Percentiles rank a stretch among this genome's conserved stretches.
Conservation (phyloP, 2,797 vertebrate genomes). For the Erethizon dorsatum region DNA sequence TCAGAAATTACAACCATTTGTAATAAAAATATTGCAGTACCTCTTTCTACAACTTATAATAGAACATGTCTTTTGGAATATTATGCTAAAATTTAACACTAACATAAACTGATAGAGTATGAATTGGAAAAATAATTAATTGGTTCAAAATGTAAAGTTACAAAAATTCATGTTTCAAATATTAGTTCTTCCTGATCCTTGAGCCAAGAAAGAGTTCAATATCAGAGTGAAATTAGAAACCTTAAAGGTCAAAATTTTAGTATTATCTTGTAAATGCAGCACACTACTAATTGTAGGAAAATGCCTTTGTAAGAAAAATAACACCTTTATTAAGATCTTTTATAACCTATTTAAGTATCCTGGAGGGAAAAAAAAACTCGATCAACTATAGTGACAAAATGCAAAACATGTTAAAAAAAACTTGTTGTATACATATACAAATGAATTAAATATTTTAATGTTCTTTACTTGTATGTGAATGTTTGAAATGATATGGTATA, state of each 20-base stretch:
- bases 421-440: not conserved
- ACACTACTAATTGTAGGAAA: not conserved
- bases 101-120: not conserved
- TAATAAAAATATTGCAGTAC: not conserved
- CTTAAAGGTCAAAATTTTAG: not conserved
- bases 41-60: not conserved
- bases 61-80: not conserved
- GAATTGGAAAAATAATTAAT: not conserved
- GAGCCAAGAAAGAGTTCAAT: not conserved
- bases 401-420: not conserved
- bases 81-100: not conserved
- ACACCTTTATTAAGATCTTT: not conserved
- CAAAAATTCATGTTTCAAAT: not conserved
- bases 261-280: not conserved
- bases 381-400: not conserved
- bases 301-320: not conserved
- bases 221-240: not conserved
- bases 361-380: not conserved
- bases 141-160: not conserved
- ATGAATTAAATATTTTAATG: not conserved
- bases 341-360: not conserved
- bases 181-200: not conserved
- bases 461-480: not conserved
- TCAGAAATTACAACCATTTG: not conserved
- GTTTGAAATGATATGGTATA: not conserved